Evolutionary conservation across 2,888 invertebrate genomes (phyloP), one percentile per base, ranked within the genome.

Genomic region (Thecocarcelia acutangulata): DNA sequence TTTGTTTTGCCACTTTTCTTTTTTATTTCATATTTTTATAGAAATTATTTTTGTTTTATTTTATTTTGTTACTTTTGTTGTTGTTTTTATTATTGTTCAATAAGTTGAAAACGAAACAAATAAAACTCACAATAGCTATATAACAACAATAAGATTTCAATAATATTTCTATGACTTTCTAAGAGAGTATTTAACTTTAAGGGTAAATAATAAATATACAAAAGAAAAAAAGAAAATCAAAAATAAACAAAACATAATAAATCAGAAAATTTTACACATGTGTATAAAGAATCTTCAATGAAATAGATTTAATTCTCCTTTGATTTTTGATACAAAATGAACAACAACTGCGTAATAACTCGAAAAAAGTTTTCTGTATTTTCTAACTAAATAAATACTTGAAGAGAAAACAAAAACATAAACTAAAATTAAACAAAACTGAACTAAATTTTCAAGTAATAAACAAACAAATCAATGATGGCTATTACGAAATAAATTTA

Each of bases 141-240:
- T 15, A 54, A 52, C 50, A 73, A 79, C 56, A 69, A 73, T 59
- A 80, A 69, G 24, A 76, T 76, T 75, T 80, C 72, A 72, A 72
- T 72, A 68, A 75, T 61, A 46, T 68, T 64, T 76, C 64, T 44
- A 75, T 64, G 66, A 76, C 72, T 81, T 81, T 59, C 42, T 15
- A 42, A 56, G 28, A 73, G 66, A 42, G 70, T 80, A 61, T 72
- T 80, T 72, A 80, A 76, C 70, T 80, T 76, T 46, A 66, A 72
- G 72, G 50, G 46, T 66, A 66, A 66, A 68, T 61, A 76, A 76
- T 40, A 19, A 58, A 58, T 21, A 58, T 42, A 42, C n/a, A n/a
- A n/a, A n/a, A n/a, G n/a, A n/a, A n/a, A n/a, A n/a, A n/a, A n/a
- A n/a, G n/a, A n/a, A n/a, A n/a, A 17, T 64, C 40, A 75, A 56